These are phyloP conservation scores for Neodon shergylaensis DNA, from an alignment of 2,113 vertebrate species.

Conservation along the genomic window DNA sequence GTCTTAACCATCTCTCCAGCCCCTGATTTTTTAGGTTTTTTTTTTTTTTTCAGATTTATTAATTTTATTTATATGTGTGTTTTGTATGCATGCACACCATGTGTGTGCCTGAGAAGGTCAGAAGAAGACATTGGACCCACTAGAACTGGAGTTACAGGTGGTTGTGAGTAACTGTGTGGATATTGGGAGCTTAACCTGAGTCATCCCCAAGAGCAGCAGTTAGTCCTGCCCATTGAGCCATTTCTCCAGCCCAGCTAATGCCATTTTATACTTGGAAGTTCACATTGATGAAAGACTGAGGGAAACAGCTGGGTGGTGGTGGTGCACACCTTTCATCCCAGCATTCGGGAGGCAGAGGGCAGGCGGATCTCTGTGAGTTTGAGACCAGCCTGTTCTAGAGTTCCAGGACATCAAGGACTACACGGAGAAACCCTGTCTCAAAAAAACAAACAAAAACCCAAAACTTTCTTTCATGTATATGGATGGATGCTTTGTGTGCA, in stretches of 20 bases:
- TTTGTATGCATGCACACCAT: background rate
- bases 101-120: background rate
- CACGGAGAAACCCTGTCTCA: too few relatives aligned
- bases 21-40: background rate
- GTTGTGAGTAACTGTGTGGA: background rate
- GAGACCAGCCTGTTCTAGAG: too few relatives aligned
- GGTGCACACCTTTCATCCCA: too few relatives aligned
- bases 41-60: background rate
- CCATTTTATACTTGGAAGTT: background rate
- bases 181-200: background rate
- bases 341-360: too few relatives aligned
- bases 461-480: background rate
- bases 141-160: background rate
- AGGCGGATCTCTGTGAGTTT: too few relatives aligned
- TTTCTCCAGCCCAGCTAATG: background rate
- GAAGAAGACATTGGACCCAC: background rate
- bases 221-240: background rate
- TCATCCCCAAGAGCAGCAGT: background rate
- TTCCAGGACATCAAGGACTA: too few relatives aligned
- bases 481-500: background rate
- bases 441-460: too few relatives aligned
- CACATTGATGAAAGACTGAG: background rate
- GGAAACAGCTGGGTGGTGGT: too few relatives aligned
- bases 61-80: background rate
- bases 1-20: background rate